These are phyloP conservation scores for Alethe castanea DNA, from an alignment of 2,113 vertebrate species.

Conservation along the genomic window DNA sequence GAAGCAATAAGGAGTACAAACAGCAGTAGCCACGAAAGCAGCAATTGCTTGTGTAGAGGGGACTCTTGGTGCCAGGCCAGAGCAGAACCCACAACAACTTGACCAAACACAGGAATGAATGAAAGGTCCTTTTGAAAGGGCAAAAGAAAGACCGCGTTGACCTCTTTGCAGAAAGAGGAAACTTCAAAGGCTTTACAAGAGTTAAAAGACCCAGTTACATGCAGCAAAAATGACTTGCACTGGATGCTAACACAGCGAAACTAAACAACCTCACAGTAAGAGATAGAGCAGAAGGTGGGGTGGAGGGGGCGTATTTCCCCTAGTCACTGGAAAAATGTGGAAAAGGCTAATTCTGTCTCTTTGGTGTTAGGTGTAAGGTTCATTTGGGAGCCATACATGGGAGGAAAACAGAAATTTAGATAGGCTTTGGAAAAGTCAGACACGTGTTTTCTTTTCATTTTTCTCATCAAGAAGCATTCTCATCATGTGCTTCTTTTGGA, in stretches of 20 bases:
- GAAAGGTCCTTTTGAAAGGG: conserved; percentile 68
- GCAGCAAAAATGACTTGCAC: conserved; percentile 6
- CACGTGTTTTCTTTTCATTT: background rate
- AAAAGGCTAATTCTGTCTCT: background rate
- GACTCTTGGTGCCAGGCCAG: conserved; percentile 44
- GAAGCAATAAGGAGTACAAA: conserved; percentile 62
- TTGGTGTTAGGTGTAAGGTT: background rate
- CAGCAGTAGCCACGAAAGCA: conserved; percentile 62
- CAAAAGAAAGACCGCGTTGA: conserved; percentile 56
- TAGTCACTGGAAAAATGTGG: background rate
- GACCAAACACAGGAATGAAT: conserved; percentile 67
- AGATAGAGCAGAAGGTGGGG: conserved; percentile 13
- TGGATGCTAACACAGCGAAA: conserved; percentile 23
- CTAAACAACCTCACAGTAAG: conserved; percentile 29
- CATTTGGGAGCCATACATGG: background rate
- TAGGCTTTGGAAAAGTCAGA: background rate
- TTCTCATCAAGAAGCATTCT: background rate
- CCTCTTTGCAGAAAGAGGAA: conserved; percentile 59
- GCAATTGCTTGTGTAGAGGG: conserved; percentile 32
- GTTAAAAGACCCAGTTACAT: conserved; percentile 44
- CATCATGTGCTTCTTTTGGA: background rate
- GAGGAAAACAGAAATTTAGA: background rate
- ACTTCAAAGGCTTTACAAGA: conserved; percentile 63
- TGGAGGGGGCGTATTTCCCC: background rate
- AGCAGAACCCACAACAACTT: conserved; percentile 63